Percentiles rank a stretch among this genome's conserved stretches.
Conservation (phyloP, 2,888 invertebrate species). For the Acanthococcus lagerstroemiae region DNA sequence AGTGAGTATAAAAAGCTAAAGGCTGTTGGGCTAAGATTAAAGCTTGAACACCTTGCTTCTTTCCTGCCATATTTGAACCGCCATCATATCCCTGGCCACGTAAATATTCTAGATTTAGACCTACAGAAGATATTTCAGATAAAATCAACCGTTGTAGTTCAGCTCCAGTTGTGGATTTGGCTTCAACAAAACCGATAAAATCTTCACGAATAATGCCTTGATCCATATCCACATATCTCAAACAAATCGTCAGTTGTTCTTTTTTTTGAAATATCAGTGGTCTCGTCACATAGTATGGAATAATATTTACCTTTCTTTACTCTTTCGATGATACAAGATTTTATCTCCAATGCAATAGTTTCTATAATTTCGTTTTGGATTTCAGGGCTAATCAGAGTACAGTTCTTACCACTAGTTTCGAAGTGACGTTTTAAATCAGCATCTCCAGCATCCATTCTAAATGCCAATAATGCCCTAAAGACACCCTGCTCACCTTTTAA, state of each 20-base stretch:
- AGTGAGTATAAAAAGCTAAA: not conserved
- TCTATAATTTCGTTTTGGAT: conserved; percentile 38
- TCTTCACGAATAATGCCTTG: no score
- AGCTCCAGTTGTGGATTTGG: not conserved
- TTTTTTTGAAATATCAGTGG: not conserved
- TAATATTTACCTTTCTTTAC: conserved; percentile 22
- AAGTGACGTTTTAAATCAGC: conserved; percentile 34
- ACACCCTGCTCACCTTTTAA: not conserved
- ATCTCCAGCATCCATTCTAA: conserved; percentile 37
- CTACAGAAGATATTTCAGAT: not conserved
- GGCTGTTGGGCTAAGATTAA: not conserved
- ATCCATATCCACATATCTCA: conserved; percentile 7
- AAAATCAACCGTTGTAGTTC: not conserved
- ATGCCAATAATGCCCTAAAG: conserved; percentile 38
- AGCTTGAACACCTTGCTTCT: not conserved
- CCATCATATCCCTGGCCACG: not conserved
- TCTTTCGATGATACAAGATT: conserved; percentile 35
- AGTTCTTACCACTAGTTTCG: conserved; percentile 33
- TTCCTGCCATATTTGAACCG: not conserved
- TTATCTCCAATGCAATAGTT: conserved; percentile 34
- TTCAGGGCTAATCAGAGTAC: conserved; percentile 36
- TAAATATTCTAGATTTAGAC: not conserved
- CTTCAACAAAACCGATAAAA: not conserved
- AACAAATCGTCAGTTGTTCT: conserved; percentile 12
- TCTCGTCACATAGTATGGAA: conserved; percentile 34